Evolutionary conservation across 2,113 vertebrate species (phyloP), one percentile per base, ranked within the genome.

Genomic region (Numenius arquata): DNA sequence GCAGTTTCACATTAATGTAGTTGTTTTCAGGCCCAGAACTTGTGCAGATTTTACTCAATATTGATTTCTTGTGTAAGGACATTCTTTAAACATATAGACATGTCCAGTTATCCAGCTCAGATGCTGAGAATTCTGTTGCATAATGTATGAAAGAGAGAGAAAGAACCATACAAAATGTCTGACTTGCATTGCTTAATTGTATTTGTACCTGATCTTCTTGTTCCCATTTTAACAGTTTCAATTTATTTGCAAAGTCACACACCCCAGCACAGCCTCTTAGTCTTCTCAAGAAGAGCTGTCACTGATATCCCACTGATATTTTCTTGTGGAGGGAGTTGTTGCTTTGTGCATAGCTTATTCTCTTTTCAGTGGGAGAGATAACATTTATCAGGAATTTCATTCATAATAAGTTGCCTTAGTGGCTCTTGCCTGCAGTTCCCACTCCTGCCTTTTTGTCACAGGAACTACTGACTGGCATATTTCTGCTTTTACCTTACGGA

Each of bases 401-500:
- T 95, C 82, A 40, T 91, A 96, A 83, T 87, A 92, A 88, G 82
- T 96, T 96, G 84, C 68, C 79, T 94, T 91, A 95, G 79, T 92
- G 95, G 80, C 85, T 96, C 61, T 67, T 93, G 66, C 78, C 84
- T 92, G 85, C 91, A 96, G 91, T 94, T 96, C 58, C 86, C 27
- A 22, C 61, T 73, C 45, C 86, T 79, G 45, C 55, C 48, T 92
- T 94, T 85, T 96, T 92, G 90, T 94, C 91, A 95, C n/a, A 80
- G 74, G 87, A 76, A 38, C 47, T 52, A 56, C 68, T 89, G 93
- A 91, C 90, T 86, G 91, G 56, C 95, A 92, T 96, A 93, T 93
- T 90, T 85, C 85, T 96, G 85, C 80, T 92, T 97, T 96, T 90
- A 82, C 86, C 76, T 95, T 96, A 96, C 45, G 36, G 95, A 88